A percentile compares a stretch with the other conserved stretches of the same genome.
Conservation (phyloP, 2,888 invertebrate species). For the Luffia ferchaultella region DNA sequence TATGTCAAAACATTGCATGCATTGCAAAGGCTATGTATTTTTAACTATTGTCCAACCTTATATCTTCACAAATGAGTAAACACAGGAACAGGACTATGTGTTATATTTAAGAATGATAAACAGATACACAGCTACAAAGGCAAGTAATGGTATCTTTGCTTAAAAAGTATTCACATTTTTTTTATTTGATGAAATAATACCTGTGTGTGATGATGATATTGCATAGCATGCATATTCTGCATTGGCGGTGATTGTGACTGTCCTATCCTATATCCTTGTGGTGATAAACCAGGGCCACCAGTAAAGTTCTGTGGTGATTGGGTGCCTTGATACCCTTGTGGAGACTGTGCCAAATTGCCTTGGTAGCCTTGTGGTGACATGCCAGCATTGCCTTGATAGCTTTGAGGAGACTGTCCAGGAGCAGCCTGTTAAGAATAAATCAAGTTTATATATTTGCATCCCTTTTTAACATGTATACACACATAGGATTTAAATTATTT, state of each 20-base stretch:
- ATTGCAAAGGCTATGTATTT: too few relatives aligned
- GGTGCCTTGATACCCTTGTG: constrained; percentile 58
- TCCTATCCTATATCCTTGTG: constrained; percentile 59
- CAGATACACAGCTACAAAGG: neutral
- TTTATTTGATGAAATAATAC: too few relatives aligned
- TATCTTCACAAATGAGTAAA: too few relatives aligned
- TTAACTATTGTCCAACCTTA: too few relatives aligned
- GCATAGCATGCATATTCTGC: constrained; percentile 53
- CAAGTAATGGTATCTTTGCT: neutral
- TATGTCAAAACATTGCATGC: too few relatives aligned
- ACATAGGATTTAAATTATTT: neutral
- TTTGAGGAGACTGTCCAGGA: constrained; percentile 55
- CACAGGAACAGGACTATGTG: too few relatives aligned
- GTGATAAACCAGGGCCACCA: constrained; percentile 59
- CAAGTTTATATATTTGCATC: neutral
- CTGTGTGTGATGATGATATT: constrained; percentile 57
- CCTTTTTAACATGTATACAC: neutral
- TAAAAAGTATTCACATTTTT: neutral
- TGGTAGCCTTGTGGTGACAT: constrained; percentile 58
- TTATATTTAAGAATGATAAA: neutral
- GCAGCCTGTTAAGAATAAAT: constrained; percentile 31
- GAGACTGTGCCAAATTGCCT: constrained; percentile 44
- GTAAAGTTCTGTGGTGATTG: constrained; percentile 61
- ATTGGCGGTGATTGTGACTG: constrained; percentile 52
- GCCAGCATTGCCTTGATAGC: constrained; percentile 63